A percentile compares a stretch with the other conserved stretches of the same genome.
Conservation (phyloP, 2,113 vertebrate genomes). For the Mesoclemmys tuberculata region DNA sequence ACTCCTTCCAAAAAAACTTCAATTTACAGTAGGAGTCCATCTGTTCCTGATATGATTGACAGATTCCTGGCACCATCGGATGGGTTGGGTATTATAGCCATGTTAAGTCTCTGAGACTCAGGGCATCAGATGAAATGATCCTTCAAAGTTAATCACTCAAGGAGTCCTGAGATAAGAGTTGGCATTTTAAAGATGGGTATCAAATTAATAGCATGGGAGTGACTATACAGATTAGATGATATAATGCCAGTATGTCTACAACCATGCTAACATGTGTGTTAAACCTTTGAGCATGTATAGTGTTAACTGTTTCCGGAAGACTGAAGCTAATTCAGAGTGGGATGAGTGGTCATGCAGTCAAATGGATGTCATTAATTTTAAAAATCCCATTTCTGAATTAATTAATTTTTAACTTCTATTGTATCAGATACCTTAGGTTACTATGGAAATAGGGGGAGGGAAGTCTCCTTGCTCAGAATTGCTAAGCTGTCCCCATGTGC, state of each 20-base stretch:
- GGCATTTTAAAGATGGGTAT: background rate
- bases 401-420: background rate
- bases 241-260: background rate
- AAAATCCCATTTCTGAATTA: background rate
- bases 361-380: background rate
- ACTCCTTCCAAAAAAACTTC: background rate
- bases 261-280: background rate
- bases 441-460: too few species aligned
- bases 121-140: conserved; percentile 30
- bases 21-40: background rate
- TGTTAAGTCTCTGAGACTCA: background rate
- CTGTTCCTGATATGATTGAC: background rate
- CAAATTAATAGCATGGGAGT: background rate
- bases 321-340: background rate
- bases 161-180: background rate
- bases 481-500: too few species aligned
- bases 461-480: too few species aligned
- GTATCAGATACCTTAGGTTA: background rate
- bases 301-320: background rate
- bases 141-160: conserved; percentile 39
- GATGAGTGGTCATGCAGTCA: background rate
- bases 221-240: background rate
- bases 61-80: background rate
- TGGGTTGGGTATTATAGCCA: conserved; percentile 19
- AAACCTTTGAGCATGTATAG: background rate